Percentiles rank a stretch among this genome's conserved stretches.
phyloP scores from a whole-genome alignment of 2,797 vertebrate genomes.

The Carduelis carduelis region DNA sequence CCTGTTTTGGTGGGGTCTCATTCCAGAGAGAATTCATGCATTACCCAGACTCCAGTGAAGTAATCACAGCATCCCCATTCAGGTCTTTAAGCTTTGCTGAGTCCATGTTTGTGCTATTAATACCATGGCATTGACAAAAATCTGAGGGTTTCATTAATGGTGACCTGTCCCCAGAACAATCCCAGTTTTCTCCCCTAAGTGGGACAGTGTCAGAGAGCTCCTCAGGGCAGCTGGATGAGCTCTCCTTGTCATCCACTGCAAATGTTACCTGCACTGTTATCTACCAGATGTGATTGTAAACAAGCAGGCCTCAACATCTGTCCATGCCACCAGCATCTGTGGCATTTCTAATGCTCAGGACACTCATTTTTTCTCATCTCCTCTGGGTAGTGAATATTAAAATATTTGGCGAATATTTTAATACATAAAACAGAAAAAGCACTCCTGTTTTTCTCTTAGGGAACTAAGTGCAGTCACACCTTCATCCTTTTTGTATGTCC shows the following conservation, averaged over 20 bases:
- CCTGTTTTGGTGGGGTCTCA: background rate
- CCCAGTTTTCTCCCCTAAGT: background rate
- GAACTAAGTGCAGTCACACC: background rate
- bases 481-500: background rate
- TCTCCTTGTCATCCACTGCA: background rate
- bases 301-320: background rate
- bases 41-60: background rate
- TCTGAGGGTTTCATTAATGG: background rate
- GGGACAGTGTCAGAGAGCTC: background rate
- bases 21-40: background rate
- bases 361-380: background rate
- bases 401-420: background rate
- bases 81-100: background rate
- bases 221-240: background rate
- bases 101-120: background rate
- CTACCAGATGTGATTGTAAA: background rate
- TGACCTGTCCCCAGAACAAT: background rate
- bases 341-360: background rate
- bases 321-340: background rate
- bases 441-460: background rate
- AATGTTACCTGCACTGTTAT: background rate
- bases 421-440: background rate
- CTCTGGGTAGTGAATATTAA: background rate
- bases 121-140: background rate
- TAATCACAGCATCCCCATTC: accelerated